Base-by-base conservation (phyloP, 2,797 vertebrate genomes). In the Tangara arthus region DNA sequence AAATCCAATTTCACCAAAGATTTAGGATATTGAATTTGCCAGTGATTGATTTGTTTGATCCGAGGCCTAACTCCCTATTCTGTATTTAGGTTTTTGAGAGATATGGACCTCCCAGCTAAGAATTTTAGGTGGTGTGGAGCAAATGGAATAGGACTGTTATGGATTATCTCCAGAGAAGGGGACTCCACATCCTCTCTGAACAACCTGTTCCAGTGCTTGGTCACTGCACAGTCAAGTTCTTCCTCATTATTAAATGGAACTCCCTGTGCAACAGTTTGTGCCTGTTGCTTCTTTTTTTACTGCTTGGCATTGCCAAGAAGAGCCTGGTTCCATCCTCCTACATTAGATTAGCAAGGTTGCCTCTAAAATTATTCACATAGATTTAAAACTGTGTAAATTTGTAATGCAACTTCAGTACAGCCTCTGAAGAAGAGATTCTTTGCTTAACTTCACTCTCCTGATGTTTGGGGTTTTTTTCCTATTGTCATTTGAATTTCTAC, bases 381-480 rank as follows among this genome's bases (percentile, higher is more conserved):
- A 60, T 70, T 66, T 77, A 12, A 86, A 92, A 68, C 19, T 42
- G 6, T 32, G 13, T 44, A 84, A 65, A 61, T 34, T 68, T 61
- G 7, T 24, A 56, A 53, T n/a, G 28, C 24, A 82, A n/a, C 42
- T 30, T 61, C 46, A 59, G 32, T 18, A 18, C 4, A 42, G 27
- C 4, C 30, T 65, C 57, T 57, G 46, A 57, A 75, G 16, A 66
- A 49, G 11, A 2, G 24, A 69, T 42, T 64, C 11, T 68, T 77
- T 57, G 4, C 65, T 81, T 70, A 16, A 26, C 18, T 32, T 52
- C 26, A 61, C 9, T 57, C 11, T 61, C 5, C 24, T 19, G 27
- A n/a, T 0, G 0, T 46, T 69, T 53, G 26, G 12, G 23, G 0
- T 0, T 19, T 37, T 72, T 64, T 69, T 23, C 28, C 39, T 18